Conservation (phyloP, 35 echinoderm and acorn worm genomes). For the Chiridota heheva region DNA sequence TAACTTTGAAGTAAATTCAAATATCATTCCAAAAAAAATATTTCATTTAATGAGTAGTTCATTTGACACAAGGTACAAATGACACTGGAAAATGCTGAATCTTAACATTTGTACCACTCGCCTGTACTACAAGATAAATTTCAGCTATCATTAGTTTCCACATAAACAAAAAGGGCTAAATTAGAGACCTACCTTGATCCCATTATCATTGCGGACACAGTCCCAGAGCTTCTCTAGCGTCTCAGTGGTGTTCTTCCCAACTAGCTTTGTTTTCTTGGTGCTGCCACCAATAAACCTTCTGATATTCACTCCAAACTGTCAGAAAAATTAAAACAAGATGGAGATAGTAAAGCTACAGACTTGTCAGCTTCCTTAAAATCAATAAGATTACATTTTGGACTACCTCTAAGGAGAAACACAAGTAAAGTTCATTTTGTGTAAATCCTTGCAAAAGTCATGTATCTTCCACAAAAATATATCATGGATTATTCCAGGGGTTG, state of each 20-base stretch:
- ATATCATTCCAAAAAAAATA: too few species aligned
- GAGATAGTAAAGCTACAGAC: not conserved
- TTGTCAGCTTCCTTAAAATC: not conserved
- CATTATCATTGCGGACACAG: conserved; percentile 85
- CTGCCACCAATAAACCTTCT: conserved; percentile 60
- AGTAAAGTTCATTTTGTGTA: too few species aligned
- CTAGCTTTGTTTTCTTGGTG: conserved; percentile 49
- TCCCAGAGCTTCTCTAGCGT: conserved; percentile 91
- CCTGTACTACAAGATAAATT: not conserved
- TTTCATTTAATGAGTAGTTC: too few species aligned
- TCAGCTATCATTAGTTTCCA: not conserved
- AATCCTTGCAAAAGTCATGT: too few species aligned
- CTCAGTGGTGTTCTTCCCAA: conserved; percentile 52
- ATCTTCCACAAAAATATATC: too few species aligned
- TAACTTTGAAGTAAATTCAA: too few species aligned
- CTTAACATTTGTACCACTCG: not conserved
- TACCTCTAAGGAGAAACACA: too few species aligned
- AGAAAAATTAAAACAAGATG: not conserved
- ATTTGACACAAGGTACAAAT: too few species aligned
- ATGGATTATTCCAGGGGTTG: too few species aligned
- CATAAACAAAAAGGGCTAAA: not conserved
- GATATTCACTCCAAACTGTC: conserved; percentile 78
- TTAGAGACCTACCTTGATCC: conserved; percentile 77
- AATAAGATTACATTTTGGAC: too few species aligned
- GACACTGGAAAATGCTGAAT: too few species aligned